A percentile compares a stretch with the other conserved stretches of the same genome.
Conservation (phyloP, 92 coral and sea anemone species). For the Bergia sp. region DNA sequence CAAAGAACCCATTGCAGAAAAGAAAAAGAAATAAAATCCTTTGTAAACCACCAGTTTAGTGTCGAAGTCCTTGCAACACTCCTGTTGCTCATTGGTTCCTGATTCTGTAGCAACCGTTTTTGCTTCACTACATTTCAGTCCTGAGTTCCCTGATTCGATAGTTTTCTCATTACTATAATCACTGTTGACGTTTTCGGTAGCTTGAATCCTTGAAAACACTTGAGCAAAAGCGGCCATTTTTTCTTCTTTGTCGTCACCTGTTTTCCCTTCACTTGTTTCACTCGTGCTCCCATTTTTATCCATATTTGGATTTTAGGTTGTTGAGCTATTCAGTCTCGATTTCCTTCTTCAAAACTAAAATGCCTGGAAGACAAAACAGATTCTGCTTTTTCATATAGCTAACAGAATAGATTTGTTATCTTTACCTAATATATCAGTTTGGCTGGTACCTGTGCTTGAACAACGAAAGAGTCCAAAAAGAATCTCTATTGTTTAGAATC, state of each 20-base stretch:
- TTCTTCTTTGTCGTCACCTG: not conserved
- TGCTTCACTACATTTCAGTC: not conserved
- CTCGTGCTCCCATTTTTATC: not conserved
- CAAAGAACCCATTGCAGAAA: conserved; percentile 84
- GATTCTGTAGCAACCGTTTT: not conserved
- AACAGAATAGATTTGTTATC: not conserved
- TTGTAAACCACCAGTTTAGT: conserved; percentile 71
- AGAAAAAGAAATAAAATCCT: conserved; percentile 85
- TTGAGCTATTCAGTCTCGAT: not conserved
- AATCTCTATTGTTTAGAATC: conserved; percentile 27
- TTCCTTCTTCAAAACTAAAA: not conserved
- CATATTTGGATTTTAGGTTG: not conserved
- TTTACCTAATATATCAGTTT: not conserved
- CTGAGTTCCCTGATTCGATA: not conserved
- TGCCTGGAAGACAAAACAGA: not conserved
- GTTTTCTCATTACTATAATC: not conserved
- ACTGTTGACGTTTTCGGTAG: not conserved
- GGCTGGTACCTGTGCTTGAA: conserved; percentile 56
- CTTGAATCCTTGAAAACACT: not conserved
- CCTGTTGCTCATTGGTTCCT: conserved; percentile 15
- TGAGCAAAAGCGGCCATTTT: conserved; percentile 22
- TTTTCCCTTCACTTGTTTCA: not conserved
- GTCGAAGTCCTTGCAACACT: conserved; percentile 63
- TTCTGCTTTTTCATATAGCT: not conserved
- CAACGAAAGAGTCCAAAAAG: conserved; percentile 22